phyloP scores from a whole-genome alignment of 1,140 invertebrate genomes.

The Pectinophora gossypiella region DNA sequence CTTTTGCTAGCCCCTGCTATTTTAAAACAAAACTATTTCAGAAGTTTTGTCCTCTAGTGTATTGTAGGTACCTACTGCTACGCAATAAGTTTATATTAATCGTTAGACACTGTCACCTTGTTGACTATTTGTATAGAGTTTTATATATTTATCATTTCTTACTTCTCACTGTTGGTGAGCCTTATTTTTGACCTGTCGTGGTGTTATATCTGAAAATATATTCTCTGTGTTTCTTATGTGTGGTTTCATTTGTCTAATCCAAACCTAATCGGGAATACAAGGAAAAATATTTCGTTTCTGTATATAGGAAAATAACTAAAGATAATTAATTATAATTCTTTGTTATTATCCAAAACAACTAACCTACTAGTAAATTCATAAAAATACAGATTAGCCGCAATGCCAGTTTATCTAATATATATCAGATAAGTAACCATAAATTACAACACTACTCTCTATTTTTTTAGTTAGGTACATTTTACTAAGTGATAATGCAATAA shows the following conservation, averaged over 20 bases:
- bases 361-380: too few relatives aligned
- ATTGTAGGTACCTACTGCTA: constrained; percentile 18
- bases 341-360: too few relatives aligned
- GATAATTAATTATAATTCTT: too few relatives aligned
- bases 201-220: constrained; percentile 70
- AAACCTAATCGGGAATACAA: too few relatives aligned
- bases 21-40: neutral
- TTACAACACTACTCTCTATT: too few relatives aligned
- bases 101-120: constrained; percentile 57
- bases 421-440: too few relatives aligned
- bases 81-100: constrained; percentile 30
- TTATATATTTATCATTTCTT: constrained; percentile 64
- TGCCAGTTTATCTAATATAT: too few relatives aligned
- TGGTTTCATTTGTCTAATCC: constrained; percentile 39
- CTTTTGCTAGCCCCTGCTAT: neutral
- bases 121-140: constrained; percentile 70
- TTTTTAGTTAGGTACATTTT: too few relatives aligned
- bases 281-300: too few relatives aligned
- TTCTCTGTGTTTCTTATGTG: constrained; percentile 67
- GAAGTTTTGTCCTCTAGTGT: constrained; percentile 18
- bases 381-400: too few relatives aligned
- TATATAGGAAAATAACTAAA: too few relatives aligned
- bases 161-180: constrained; percentile 51
- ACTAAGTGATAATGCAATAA: too few relatives aligned
- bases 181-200: constrained; percentile 67